Base-by-base conservation (phyloP, 2,797 vertebrate genomes). In the Paramormyrops hopkinsi region DNA sequence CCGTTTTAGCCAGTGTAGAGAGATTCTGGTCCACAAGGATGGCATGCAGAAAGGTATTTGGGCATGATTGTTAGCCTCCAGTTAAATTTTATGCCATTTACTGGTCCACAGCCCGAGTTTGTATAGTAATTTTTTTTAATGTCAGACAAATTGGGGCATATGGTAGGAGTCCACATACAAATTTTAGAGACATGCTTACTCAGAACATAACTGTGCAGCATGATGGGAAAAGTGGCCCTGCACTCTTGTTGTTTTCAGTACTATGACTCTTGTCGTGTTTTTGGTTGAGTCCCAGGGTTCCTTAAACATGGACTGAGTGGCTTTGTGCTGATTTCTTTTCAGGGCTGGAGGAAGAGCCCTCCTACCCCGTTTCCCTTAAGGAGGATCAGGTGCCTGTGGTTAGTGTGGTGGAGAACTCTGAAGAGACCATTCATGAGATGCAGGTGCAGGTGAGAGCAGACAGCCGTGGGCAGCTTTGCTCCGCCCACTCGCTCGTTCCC, bases 391-490 rank as follows among this genome's bases (percentile, higher is more conserved):
- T 97, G 0, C 97, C 97, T 0, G 96, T 98, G 2, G 97, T 99
- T 91, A 97, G 96, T 69, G 95, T 99, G 0, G 96, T 98, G 56
- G 97, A 98, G 2, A 96, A 94, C 54, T 95, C 96, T 1, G 97
- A 97, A 89, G 97, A 98, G 93, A 96, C 97, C 0, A 95, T 99
- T 73, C 98, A 97, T 0, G 96, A 98, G 91, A 97, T 98, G 86
- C 97, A 98, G 0, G 97, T 99, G 56, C 97, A 98, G 90, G 97
- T 99, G 97, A 97, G 97, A 92, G 97, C 96, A 85, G 94, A 96
- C 83, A 93, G 94, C 90, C 91, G 93, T 6, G 95, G 92, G 8
- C 93, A 96, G 73, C 94, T 95, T 46, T 17, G 33, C 65, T 37
- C 65, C 2, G 4, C 11, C 6, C 94, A 96, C 53, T 97, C 97